Percentiles rank a stretch among this genome's conserved stretches.
These are phyloP conservation scores for Athrips mouffetella DNA, from an alignment of 2,888 invertebrate species.

Conservation along the genomic window DNA sequence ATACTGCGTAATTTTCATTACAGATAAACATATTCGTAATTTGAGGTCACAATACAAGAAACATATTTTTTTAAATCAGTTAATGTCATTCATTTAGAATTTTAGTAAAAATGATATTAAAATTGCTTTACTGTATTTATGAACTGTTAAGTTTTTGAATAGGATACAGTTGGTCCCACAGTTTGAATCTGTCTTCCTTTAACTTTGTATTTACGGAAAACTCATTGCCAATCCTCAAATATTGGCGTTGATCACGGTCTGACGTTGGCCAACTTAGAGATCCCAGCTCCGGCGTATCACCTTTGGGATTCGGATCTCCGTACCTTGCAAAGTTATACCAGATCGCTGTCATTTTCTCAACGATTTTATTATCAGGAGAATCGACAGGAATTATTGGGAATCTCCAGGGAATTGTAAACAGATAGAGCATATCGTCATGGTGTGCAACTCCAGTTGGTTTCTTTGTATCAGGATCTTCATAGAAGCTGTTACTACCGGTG, in stretches of 20 bases:
- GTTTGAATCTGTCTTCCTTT: constrained; percentile 38
- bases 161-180: constrained; percentile 50
- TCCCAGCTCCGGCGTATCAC: constrained; percentile 28
- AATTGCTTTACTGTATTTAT: too few relatives aligned
- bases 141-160: too few relatives aligned
- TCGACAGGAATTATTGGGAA: constrained; percentile 53
- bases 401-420: constrained; percentile 59
- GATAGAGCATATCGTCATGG: constrained; percentile 71
- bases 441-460: constrained; percentile 64
- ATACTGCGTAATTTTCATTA: too few relatives aligned
- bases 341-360: constrained; percentile 58
- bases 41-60: too few relatives aligned
- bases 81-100: too few relatives aligned
- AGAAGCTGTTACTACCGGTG: constrained; percentile 79
- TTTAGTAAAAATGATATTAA: too few relatives aligned
- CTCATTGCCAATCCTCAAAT: constrained; percentile 35
- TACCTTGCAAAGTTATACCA: constrained; percentile 68
- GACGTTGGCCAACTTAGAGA: constrained; percentile 38
- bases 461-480: constrained; percentile 70
- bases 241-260: constrained; percentile 30
- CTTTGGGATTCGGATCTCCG: constrained; percentile 42
- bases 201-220: constrained; percentile 32
- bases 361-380: constrained; percentile 55
- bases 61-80: too few relatives aligned
- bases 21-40: too few relatives aligned